Evolutionary conservation across 2,113 vertebrate genomes (phyloP).

Genomic region (Megaceryle torquata): DNA sequence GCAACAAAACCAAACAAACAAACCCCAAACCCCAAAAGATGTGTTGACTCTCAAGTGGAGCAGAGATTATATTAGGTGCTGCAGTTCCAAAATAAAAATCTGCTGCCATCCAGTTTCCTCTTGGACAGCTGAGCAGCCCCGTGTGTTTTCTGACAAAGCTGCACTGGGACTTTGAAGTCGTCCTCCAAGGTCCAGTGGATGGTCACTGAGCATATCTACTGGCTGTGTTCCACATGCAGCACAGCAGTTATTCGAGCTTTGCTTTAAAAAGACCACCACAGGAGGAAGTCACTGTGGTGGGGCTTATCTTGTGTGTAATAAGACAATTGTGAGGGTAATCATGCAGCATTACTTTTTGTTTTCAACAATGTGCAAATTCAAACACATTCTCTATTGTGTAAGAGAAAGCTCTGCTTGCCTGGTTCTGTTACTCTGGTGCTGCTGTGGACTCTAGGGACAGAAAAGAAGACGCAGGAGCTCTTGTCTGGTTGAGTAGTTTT

Average conservation of each 20-base stretch:
- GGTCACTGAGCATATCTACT: background rate
- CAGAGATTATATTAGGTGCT: background rate
- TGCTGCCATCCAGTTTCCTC: background rate
- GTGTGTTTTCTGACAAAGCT: background rate
- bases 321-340: background rate
- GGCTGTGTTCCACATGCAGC: background rate
- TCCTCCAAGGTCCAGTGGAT: background rate
- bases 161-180: background rate
- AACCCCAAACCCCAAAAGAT: background rate
- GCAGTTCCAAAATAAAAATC: background rate
- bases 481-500: background rate
- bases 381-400: background rate
- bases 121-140: background rate
- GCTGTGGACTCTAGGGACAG: background rate
- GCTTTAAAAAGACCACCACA: background rate
- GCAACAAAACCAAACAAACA: background rate
- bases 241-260: accelerated
- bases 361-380: background rate
- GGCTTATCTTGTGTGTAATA: background rate
- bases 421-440: background rate
- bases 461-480: background rate
- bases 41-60: background rate
- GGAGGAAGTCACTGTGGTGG: background rate
- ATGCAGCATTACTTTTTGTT: background rate
- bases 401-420: background rate